Conservation (phyloP, 30 jellyfish, hydroid and myxozoan genomes). For the Aurelia sp. region DNA sequence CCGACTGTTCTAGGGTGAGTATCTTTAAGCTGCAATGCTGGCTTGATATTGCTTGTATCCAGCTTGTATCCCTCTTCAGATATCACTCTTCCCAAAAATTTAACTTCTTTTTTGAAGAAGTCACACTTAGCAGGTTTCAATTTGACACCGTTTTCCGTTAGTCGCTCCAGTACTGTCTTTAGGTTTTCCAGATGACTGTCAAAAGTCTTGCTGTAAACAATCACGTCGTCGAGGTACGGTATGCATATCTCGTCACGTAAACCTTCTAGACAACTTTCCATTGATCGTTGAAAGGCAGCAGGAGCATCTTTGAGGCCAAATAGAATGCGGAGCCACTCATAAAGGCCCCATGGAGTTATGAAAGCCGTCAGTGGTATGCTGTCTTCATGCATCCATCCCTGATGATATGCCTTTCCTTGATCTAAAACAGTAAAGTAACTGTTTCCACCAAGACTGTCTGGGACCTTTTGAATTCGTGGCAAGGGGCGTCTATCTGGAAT, state of each 20-base stretch:
- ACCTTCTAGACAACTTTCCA: constrained; percentile 34
- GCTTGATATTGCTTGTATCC: constrained; percentile 19
- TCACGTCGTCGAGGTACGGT: constrained; percentile 48
- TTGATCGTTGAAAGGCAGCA: constrained; percentile 55
- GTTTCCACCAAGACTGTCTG: constrained; percentile 36
- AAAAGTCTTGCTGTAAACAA: constrained; percentile 26
- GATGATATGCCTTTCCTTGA: constrained; percentile 42
- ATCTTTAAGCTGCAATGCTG: constrained; percentile 6
- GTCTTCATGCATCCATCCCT: constrained; percentile 50
- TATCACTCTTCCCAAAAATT: constrained; percentile 19
- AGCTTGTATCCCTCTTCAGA: constrained; percentile 17
- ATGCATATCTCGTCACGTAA: constrained; percentile 46
- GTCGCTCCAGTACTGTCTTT: constrained; percentile 3
- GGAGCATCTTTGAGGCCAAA: constrained; percentile 65
- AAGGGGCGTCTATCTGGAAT: constrained; percentile 34
- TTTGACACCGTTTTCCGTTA: constrained; percentile 23
- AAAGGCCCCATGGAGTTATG: constrained; percentile 73
- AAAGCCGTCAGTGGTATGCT: constrained; percentile 39
- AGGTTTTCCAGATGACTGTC: constrained; percentile 38
- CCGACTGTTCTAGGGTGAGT: constrained; percentile 5
- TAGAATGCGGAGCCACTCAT: constrained; percentile 65
- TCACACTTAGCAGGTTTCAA: constrained; percentile 29
- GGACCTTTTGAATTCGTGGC: constrained; percentile 27
- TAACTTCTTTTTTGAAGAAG: constrained; percentile 36
- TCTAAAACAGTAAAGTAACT: constrained; percentile 36